These are phyloP conservation scores for Hystrix cristata DNA, from an alignment of 2,113 vertebrate genomes.

Conservation along the genomic window DNA sequence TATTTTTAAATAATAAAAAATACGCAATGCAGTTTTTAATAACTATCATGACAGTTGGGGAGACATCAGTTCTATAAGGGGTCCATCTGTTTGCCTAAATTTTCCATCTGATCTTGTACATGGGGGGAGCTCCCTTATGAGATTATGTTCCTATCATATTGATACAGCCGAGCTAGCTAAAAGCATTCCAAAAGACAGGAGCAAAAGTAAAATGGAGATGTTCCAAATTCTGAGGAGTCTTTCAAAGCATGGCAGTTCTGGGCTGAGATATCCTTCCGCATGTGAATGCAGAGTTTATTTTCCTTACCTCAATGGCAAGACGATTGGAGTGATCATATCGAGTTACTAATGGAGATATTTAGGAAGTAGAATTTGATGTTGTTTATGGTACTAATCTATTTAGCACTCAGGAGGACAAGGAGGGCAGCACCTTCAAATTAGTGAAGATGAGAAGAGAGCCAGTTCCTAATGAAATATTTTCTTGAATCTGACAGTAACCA, in stretches of 20 bases:
- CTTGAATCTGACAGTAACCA: neutral
- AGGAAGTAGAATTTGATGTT: neutral
- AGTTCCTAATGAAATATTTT: constrained; percentile 64
- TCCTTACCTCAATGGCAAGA: neutral
- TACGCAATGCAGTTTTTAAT: neutral
- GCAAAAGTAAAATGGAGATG: neutral
- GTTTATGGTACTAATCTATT: neutral
- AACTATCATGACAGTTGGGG: neutral
- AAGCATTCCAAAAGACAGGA: neutral
- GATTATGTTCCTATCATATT: neutral
- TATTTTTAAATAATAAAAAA: neutral
- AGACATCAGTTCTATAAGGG: neutral
- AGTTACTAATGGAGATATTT: constrained; percentile 30
- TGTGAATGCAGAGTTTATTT: neutral
- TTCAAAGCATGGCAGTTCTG: neutral
- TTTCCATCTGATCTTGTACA: neutral
- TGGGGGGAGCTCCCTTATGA: neutral
- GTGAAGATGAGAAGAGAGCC: constrained; percentile 15
- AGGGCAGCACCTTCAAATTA: neutral
- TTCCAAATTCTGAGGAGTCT: neutral
- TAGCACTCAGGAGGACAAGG: neutral
- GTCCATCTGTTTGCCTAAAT: neutral
- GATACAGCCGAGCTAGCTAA: neutral
- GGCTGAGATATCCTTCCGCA: neutral
- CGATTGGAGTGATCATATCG: neutral